These are phyloP conservation scores for Napeogenes inachia DNA, from an alignment of 2,888 invertebrate species.

Conservation along the genomic window DNA sequence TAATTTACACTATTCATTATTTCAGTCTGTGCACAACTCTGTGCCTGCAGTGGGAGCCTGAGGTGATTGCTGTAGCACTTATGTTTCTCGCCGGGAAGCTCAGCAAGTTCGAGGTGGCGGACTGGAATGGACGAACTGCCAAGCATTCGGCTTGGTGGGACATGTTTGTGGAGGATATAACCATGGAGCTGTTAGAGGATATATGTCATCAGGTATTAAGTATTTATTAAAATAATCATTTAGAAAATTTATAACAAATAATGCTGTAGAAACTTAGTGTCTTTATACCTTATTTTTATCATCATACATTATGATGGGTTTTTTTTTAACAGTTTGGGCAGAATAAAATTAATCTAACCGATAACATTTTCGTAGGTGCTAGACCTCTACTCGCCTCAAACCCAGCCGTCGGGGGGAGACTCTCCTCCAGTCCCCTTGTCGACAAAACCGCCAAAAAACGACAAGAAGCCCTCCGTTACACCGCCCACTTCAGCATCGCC, in stretches of 20 bases:
- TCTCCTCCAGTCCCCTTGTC: constrained; percentile 79
- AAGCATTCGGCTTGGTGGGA: constrained; percentile 97
- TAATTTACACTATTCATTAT: constrained; percentile 9
- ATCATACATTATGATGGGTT: too few species aligned
- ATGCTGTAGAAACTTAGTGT: not conserved
- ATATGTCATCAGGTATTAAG: constrained; percentile 92
- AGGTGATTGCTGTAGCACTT: constrained; percentile 97
- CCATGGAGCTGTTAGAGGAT: constrained; percentile 95
- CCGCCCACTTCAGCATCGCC: constrained; percentile 72
- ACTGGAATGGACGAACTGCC: constrained; percentile 89
- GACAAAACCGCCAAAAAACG: constrained; percentile 72
- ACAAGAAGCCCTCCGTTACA: constrained; percentile 69
- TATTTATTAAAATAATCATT: not conserved
- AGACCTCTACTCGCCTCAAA: constrained; percentile 91
- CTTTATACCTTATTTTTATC: not conserved
- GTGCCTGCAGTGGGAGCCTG: constrained; percentile 98
- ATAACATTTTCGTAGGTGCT: constrained; percentile 72
- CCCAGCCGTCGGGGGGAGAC: constrained; percentile 78
- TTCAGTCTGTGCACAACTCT: constrained; percentile 93
- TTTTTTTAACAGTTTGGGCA: too few species aligned
- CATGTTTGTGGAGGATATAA: constrained; percentile 96
- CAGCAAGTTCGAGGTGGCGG: constrained; percentile 95
- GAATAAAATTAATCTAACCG: too few species aligned
- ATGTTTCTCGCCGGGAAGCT: constrained; percentile 98
- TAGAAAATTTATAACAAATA: not conserved